Conservation (phyloP, 2,797 vertebrate genomes). For the Etheostoma perlongum region DNA sequence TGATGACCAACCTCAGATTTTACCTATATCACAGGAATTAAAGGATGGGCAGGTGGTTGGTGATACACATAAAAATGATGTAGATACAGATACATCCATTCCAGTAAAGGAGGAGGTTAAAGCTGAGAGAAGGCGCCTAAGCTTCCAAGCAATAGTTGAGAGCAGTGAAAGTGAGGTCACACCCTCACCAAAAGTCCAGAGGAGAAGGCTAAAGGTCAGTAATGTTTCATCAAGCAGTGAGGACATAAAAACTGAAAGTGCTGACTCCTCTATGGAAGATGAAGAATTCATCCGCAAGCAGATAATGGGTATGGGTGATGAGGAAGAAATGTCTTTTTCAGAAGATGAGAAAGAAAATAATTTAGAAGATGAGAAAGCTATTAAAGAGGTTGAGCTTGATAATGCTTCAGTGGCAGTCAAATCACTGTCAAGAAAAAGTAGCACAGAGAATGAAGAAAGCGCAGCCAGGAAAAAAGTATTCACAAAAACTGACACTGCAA, state of each 20-base stretch:
- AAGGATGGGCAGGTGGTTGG: conserved; percentile 73
- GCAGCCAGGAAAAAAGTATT: conserved; percentile 74
- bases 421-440: conserved; percentile 79
- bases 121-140: conserved; percentile 70
- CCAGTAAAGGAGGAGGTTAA: conserved; percentile 59
- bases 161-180: conserved; percentile 93
- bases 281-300: conserved; percentile 95
- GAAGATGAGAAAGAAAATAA: conserved; percentile 90
- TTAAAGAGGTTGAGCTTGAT: conserved; percentile 79
- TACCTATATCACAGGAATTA: conserved; percentile 83
- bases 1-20: conserved; percentile 83
- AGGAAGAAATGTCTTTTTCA: conserved; percentile 90
- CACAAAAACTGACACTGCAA: conserved; percentile 81
- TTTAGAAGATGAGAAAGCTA: conserved; percentile 81
- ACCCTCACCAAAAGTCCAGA: conserved; percentile 88
- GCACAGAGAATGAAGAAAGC: conserved; percentile 84
- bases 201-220: conserved; percentile 84
- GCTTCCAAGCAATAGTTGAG: conserved; percentile 85
- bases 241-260: conserved; percentile 92
- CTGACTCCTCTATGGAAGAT: conserved; percentile 92
- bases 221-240: conserved; percentile 92
- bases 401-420: conserved; percentile 77
- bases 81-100: conserved; percentile 58
- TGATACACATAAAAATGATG: conserved; percentile 72
- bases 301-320: conserved; percentile 94